phyloP scores from a whole-genome alignment of 2,888 invertebrate genomes.

The Dasypogon diadema region DNA sequence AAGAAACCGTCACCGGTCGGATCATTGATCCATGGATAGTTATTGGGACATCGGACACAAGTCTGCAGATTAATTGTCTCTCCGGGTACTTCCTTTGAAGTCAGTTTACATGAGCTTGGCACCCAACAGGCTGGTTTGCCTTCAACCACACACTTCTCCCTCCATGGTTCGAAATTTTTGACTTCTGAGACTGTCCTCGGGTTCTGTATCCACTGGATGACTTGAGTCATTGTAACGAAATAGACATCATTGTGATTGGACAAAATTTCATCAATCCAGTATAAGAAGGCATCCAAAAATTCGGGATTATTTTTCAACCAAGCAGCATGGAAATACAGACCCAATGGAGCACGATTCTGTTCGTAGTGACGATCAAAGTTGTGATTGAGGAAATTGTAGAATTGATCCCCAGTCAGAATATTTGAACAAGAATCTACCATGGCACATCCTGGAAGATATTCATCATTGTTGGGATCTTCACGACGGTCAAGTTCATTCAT shows the following conservation, averaged over 20 bases:
- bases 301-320: slow-evolving; percentile 95
- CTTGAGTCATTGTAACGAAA: slow-evolving; percentile 96
- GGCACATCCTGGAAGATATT: slow-evolving; percentile 90
- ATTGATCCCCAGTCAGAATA: slow-evolving; percentile 91
- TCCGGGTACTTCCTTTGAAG: slow-evolving; percentile 92
- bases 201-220: slow-evolving; percentile 96
- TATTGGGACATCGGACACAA: slow-evolving; percentile 92
- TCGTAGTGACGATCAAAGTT: slow-evolving; percentile 94
- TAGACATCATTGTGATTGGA: slow-evolving; percentile 90
- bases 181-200: slow-evolving; percentile 86
- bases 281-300: slow-evolving; percentile 90
- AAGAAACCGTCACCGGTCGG: slow-evolving; percentile 82
- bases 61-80: slow-evolving; percentile 95
- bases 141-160: slow-evolving; percentile 92
- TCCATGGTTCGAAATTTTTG: slow-evolving; percentile 94
- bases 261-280: slow-evolving; percentile 92
- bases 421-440: slow-evolving; percentile 97
- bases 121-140: slow-evolving; percentile 87
- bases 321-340: slow-evolving; percentile 93
- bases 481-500: slow-evolving; percentile 93
- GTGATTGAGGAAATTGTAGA: slow-evolving; percentile 93
- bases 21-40: slow-evolving; percentile 95
- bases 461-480: slow-evolving; percentile 90
- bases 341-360: slow-evolving; percentile 88
- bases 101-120: slow-evolving; percentile 90